Percentiles rank a stretch among this genome's conserved stretches.
Conservation (phyloP, 2,888 invertebrate genomes). For the Nudaria mundana region DNA sequence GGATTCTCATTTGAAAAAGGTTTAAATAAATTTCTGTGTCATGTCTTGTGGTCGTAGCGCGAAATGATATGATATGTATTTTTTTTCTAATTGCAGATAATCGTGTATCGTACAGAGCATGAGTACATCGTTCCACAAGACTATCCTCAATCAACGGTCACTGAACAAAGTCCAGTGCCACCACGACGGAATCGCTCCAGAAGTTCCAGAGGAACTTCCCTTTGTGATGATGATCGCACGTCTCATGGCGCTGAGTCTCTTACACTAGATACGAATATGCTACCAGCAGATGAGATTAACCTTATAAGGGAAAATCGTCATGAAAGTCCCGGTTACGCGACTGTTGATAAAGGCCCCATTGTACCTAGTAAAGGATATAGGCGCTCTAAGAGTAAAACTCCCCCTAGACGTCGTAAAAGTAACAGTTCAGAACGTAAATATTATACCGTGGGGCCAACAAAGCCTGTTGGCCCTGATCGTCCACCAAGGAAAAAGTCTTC, state of each 20-base stretch:
- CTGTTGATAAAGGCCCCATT: conserved; percentile 87
- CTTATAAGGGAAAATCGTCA: conserved; percentile 64
- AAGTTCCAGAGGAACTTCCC: conserved; percentile 76
- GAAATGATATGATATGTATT: too few relatives aligned
- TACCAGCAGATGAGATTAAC: conserved; percentile 51
- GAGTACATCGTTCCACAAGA: conserved; percentile 83
- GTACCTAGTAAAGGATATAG: conserved; percentile 82
- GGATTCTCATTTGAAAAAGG: too few relatives aligned
- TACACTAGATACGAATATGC: conserved; percentile 71
- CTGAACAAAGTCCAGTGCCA: conserved; percentile 80
- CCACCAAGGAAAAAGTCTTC: conserved; percentile 84
- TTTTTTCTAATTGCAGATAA: conserved; percentile 72
- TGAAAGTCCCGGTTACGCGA: conserved; percentile 86
- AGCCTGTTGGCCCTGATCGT: conserved; percentile 79
- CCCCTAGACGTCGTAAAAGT: conserved; percentile 71
- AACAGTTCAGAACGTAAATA: conserved; percentile 83
- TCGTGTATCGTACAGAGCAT: conserved; percentile 84
- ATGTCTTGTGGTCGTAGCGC: too few relatives aligned
- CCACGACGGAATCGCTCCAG: conserved; percentile 81
- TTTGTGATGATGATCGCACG: conserved; percentile 86
- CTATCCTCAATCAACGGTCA: conserved; percentile 59
- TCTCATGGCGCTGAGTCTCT: conserved; percentile 87
- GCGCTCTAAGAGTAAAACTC: conserved; percentile 79
- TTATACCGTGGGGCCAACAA: conserved; percentile 82
- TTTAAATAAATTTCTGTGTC: too few relatives aligned